phyloP scores from a whole-genome alignment of 2,797 vertebrate genomes.

The Diplodus puntazzo region DNA sequence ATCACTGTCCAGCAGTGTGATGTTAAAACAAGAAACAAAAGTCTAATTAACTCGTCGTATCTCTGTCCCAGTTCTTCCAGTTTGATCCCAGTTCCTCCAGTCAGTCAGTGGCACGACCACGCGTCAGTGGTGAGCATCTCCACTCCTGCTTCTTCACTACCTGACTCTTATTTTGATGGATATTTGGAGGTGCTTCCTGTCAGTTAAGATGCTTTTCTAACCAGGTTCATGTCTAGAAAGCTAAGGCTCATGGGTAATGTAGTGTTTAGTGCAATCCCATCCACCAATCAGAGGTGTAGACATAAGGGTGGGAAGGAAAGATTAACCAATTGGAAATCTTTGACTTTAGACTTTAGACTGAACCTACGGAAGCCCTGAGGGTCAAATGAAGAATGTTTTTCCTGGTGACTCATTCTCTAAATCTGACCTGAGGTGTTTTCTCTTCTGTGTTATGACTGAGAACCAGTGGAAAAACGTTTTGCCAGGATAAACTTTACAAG shows the following conservation, averaged over 20 bases:
- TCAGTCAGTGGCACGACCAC: conserved; percentile 82
- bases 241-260: conserved; percentile 22
- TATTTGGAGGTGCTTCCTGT: neutral
- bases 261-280: neutral
- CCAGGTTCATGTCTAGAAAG: neutral
- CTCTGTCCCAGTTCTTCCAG: conserved; percentile 74
- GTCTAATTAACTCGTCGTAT: neutral
- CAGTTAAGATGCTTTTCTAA: neutral
- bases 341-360: no score
- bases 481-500: no score
- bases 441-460: no score
- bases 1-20: neutral
- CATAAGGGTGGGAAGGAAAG: no score
- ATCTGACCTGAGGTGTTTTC: no score
- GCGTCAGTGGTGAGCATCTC: conserved; percentile 72
- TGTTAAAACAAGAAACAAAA: no score
- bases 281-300: neutral
- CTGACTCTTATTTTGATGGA: conserved; percentile 2
- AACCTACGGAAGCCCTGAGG: no score
- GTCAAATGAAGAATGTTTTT: no score
- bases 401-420: no score
- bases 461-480: no score
- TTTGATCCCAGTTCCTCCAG: conserved; percentile 75
- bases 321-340: no score
- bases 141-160: neutral